phyloP scores from a whole-genome alignment of 1,140 invertebrate species.

The Heliconius eleuchia region DNA sequence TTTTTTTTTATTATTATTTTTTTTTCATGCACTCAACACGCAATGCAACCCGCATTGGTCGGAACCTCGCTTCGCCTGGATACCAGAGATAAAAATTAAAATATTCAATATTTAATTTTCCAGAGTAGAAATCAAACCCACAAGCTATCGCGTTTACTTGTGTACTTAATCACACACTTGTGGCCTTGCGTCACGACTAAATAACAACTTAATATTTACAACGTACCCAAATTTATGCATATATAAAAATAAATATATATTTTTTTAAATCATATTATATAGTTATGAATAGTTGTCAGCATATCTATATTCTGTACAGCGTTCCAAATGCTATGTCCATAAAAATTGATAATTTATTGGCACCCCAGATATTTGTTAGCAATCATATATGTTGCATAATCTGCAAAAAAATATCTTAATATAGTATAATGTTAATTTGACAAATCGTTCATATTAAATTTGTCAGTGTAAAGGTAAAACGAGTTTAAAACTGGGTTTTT shows the following conservation, averaged over 20 bases:
- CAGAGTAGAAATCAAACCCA: too few relatives aligned
- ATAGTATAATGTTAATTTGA: constrained; percentile 41
- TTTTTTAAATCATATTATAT: background rate
- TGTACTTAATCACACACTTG: too few relatives aligned
- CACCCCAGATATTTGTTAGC: background rate
- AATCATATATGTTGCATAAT: constrained; percentile 16
- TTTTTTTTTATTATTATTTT: too few relatives aligned
- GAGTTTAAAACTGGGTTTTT: constrained; percentile 32
- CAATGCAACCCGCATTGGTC: too few relatives aligned
- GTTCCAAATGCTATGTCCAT: constrained; percentile 25
- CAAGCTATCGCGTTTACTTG: too few relatives aligned
- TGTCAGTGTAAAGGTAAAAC: constrained; percentile 28
- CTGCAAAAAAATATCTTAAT: constrained; percentile 22
- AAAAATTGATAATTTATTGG: constrained; percentile 18
- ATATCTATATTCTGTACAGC: background rate
- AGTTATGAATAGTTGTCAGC: constrained; percentile 11
- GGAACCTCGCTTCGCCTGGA: too few relatives aligned
- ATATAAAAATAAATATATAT: background rate
- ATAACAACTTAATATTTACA: background rate
- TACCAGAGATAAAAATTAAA: too few relatives aligned
- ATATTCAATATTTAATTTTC: too few relatives aligned
- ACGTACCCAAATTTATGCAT: background rate
- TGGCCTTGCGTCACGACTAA: too few relatives aligned
- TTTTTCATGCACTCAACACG: too few relatives aligned
- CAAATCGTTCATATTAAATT: constrained; percentile 35